Conservation (phyloP, 2,888 invertebrate species). For the Atherix ibis region DNA sequence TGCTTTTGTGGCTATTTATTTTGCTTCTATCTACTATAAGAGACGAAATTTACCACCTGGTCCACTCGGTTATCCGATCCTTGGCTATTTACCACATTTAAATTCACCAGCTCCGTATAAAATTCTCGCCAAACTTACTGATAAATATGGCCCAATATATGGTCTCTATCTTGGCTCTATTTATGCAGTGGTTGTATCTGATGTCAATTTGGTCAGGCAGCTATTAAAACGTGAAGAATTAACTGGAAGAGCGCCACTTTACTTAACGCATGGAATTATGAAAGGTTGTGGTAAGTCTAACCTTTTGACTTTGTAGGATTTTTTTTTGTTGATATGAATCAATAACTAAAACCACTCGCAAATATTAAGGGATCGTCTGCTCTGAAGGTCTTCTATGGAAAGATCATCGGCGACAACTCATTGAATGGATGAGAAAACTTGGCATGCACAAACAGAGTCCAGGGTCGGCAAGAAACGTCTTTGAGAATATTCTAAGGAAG, state of each 20-base stretch:
- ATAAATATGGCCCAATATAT: slow-evolving; percentile 58
- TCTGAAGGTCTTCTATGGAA: slow-evolving; percentile 69
- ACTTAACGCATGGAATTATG: slow-evolving; percentile 75
- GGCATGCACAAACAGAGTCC: slow-evolving; percentile 60
- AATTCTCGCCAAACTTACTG: slow-evolving; percentile 48
- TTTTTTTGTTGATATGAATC: no score
- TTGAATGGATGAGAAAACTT: slow-evolving; percentile 53
- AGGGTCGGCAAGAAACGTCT: no score
- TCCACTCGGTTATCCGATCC: slow-evolving; percentile 54
- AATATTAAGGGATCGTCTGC: slow-evolving; percentile 65
- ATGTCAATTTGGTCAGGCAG: slow-evolving; percentile 53
- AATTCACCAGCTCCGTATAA: slow-evolving; percentile 52
- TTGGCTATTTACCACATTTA: slow-evolving; percentile 66
- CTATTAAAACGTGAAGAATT: slow-evolving; percentile 56
- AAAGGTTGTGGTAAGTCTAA: slow-evolving; percentile 59
- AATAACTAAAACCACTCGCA: no score
- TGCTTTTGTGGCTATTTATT: not conserved
- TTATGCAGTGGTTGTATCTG: slow-evolving; percentile 60
- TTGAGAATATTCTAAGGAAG: slow-evolving; percentile 46
- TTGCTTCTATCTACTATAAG: no score
- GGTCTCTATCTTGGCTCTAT: slow-evolving; percentile 58
- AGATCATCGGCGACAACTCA: slow-evolving; percentile 61
- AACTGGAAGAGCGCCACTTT: slow-evolving; percentile 60
- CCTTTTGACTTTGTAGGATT: no score
- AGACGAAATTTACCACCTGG: slow-evolving; percentile 47